Evolutionary conservation across 2,797 vertebrate species (phyloP).

Genomic region (Tokudaia muenninki): DNA sequence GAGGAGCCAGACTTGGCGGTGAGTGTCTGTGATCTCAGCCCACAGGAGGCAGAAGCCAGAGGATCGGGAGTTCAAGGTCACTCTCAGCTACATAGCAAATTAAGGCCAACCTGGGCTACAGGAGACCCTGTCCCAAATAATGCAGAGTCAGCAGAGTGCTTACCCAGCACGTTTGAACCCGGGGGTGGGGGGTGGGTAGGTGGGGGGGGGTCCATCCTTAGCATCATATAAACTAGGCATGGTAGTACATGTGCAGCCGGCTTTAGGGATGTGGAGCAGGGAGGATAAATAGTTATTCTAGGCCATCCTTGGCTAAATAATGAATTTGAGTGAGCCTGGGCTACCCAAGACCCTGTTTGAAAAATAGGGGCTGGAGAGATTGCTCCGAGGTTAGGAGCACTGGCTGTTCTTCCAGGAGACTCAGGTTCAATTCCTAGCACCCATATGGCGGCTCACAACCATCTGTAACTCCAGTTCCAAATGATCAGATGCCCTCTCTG

Average conservation of each 20-base stretch:
- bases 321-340: neutral
- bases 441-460: neutral
- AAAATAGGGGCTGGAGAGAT: neutral
- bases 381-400: neutral
- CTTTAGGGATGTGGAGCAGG: neutral
- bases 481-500: neutral
- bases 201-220: neutral
- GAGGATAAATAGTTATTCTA: neutral
- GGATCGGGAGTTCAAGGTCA: neutral
- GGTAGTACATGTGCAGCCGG: neutral
- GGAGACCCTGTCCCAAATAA: neutral
- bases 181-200: too few relatives aligned
- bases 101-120: neutral
- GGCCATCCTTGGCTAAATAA: neutral
- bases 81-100: neutral
- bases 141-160: neutral
- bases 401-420: neutral
- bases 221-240: neutral
- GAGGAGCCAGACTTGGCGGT: neutral
- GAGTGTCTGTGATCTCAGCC: neutral
- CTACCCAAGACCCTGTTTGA: neutral
- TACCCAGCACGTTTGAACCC: neutral
- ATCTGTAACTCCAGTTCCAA: neutral
- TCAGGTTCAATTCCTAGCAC: neutral
- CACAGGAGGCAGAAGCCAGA: neutral